A percentile compares a stretch with the other conserved stretches of the same genome.
Conservation (phyloP, 2,888 invertebrate genomes). For the Drosophila gaucha region DNA sequence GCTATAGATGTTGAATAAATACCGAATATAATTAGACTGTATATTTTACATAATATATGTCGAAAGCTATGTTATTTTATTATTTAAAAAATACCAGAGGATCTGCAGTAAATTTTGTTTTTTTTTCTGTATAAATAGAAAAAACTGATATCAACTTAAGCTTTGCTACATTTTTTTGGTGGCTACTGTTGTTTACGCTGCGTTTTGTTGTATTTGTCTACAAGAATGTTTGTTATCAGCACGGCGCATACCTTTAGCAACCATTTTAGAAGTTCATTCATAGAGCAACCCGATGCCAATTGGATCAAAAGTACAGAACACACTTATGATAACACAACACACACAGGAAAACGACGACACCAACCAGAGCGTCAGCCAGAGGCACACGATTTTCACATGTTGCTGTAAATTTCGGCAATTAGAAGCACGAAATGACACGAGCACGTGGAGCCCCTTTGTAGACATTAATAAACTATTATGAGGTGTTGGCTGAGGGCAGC, state of each 20-base stretch:
- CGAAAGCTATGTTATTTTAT: neutral
- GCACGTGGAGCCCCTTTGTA: slow-evolving; percentile 55
- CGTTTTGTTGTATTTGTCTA: slow-evolving; percentile 23
- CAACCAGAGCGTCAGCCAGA: neutral
- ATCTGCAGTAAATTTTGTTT: too few species aligned
- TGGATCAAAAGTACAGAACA: slow-evolving; percentile 33
- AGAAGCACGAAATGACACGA: slow-evolving; percentile 36
- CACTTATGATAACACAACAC: slow-evolving; percentile 25
- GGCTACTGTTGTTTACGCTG: slow-evolving; percentile 54
- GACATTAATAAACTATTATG: slow-evolving; percentile 11
- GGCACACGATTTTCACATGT: slow-evolving; percentile 62
- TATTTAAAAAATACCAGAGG: too few species aligned
- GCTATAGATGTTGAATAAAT: slow-evolving; percentile 2
- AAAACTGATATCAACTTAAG: neutral
- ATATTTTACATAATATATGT: neutral
- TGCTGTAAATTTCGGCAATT: slow-evolving; percentile 59
- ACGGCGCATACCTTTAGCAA: slow-evolving; percentile 24
- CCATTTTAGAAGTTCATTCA: slow-evolving; percentile 34
- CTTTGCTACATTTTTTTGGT: slow-evolving; percentile 2
- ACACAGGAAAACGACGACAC: slow-evolving; percentile 15
- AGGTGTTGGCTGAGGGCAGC: slow-evolving; percentile 1
- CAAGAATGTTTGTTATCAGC: slow-evolving; percentile 58
- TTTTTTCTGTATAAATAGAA: neutral
- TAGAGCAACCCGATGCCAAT: slow-evolving; percentile 20
- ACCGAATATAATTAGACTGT: neutral